phyloP scores from a whole-genome alignment of 2,797 vertebrate species.

The Cyclura pinguis region DNA sequence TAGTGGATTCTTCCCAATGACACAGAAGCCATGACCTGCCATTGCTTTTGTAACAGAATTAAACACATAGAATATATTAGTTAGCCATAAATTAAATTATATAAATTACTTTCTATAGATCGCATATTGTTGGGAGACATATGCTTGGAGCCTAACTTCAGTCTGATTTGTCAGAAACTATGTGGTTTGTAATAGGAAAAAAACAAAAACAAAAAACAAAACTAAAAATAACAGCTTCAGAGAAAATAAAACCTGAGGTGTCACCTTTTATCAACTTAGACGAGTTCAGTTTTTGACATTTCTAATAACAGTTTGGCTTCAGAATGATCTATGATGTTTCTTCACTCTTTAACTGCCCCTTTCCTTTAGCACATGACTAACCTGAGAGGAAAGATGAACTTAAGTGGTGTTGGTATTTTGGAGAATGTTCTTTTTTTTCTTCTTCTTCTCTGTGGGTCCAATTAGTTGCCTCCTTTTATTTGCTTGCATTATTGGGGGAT shows the following conservation, averaged over 20 bases:
- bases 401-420: slow-evolving; percentile 48
- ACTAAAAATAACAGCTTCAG: slow-evolving; percentile 37
- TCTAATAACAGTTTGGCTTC: slow-evolving; percentile 53
- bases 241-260: slow-evolving; percentile 24
- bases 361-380: slow-evolving; percentile 44
- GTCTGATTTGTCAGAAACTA: slow-evolving; percentile 17
- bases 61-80: neutral
- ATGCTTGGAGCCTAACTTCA: neutral
- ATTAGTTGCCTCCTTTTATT: slow-evolving; percentile 40
- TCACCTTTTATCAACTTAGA: slow-evolving; percentile 31
- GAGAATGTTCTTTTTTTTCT: slow-evolving; percentile 22
- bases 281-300: slow-evolving; percentile 40
- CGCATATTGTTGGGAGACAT: neutral
- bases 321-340: slow-evolving; percentile 55
- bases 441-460: slow-evolving; percentile 10
- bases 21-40: too few relatives aligned
- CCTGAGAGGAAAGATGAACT: slow-evolving; percentile 33
- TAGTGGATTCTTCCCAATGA: too few relatives aligned
- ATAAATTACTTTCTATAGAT: neutral
- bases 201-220: neutral
- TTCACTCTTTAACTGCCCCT: slow-evolving; percentile 36
- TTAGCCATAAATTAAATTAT: neutral
- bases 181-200: slow-evolving; percentile 20
- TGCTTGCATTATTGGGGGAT: neutral
- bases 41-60: neutral